These are phyloP conservation scores for Orussus abietinus DNA, from an alignment of 1,140 invertebrate genomes.

Conservation along the genomic window DNA sequence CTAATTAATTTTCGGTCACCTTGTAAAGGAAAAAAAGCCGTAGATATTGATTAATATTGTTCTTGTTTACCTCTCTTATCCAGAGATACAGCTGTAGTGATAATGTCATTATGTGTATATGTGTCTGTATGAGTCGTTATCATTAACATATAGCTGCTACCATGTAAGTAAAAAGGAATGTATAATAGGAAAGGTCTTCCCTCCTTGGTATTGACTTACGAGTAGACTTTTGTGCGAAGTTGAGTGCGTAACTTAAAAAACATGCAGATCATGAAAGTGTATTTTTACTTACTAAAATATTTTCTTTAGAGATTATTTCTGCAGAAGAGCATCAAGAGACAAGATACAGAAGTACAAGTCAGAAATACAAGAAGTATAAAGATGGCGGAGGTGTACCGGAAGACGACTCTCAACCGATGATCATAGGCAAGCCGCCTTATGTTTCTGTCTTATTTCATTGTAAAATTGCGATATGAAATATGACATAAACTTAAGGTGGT, in stretches of 20 bases:
- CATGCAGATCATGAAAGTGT: slow-evolving; percentile 1
- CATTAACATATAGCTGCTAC: no score
- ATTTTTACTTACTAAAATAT: background rate
- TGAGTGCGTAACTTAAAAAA: slow-evolving; percentile 4
- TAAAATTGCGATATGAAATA: slow-evolving; percentile 54
- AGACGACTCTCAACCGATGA: no score
- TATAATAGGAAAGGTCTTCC: no score
- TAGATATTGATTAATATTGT: background rate
- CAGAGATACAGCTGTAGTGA: no score
- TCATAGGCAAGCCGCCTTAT: slow-evolving; percentile 55
- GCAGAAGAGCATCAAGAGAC: slow-evolving; percentile 8
- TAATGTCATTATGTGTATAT: slow-evolving; percentile 26
- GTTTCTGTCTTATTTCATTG: slow-evolving; percentile 57
- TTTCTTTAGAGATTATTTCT: slow-evolving; percentile 4
- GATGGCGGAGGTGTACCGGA: no score
- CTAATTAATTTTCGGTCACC: no score
- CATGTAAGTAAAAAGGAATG: no score
- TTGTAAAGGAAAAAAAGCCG: background rate
- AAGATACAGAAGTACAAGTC: slow-evolving; percentile 7
- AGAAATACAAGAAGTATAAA: slow-evolving; percentile 14
- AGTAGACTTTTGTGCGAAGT: no score
- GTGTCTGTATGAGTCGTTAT: no score
- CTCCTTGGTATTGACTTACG: no score
- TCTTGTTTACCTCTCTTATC: slow-evolving; percentile 2
- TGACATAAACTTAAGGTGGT: slow-evolving; percentile 55